Base-by-base conservation (phyloP, 2,888 invertebrate species). In the Chrysodeixis includens region DNA sequence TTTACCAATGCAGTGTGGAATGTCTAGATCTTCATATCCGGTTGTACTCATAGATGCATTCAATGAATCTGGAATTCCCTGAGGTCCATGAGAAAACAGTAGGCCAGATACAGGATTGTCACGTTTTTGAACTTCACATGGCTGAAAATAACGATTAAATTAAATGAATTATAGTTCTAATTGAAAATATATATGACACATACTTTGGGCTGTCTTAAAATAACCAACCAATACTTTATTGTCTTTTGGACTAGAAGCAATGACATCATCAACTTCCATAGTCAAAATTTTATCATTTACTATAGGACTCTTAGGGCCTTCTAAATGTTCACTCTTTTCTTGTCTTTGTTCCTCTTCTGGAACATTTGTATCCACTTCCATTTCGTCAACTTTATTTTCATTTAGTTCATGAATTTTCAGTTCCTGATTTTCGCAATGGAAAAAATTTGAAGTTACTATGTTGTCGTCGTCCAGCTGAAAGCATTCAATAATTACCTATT, bases 21-120 rank as follows among this genome's bases (percentile, higher is more conserved):
- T 92, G 30, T 93, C 92, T 26, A 79, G 67, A 69, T 93, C 93
- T 65, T 91, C 93, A 87, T 82, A 89, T 35, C 89, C 92, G 58
- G 90, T 89, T 8, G 92, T 93, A 70, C 86, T 91, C 20, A 91
- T 79, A 18, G 94, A 93, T 14, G 88, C 79, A 85, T 94, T 87
- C 20, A 92, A 76, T 26, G 91, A 91, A 59, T 92, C 92, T 6
- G 89, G 85, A 35, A 93, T 84, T 10, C 85, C 88, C 60, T 88
- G 85, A 62, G 85, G 66, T 6, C 88, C 89, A 79, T 92, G 91
- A 51, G 79, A 86, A 67, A 91, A 91, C 26, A 92, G 68, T 70
- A 92, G 82, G 30, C 93, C 93, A 70, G 84, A 56, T 5, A 91
- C 74, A 49, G 86, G 71, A 55, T 84, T 86, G 5, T 85, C 81